A percentile compares a stretch with the other conserved stretches of the same genome.
phyloP scores from a whole-genome alignment of 1,140 invertebrate species.

The Glossosoma conforme region DNA sequence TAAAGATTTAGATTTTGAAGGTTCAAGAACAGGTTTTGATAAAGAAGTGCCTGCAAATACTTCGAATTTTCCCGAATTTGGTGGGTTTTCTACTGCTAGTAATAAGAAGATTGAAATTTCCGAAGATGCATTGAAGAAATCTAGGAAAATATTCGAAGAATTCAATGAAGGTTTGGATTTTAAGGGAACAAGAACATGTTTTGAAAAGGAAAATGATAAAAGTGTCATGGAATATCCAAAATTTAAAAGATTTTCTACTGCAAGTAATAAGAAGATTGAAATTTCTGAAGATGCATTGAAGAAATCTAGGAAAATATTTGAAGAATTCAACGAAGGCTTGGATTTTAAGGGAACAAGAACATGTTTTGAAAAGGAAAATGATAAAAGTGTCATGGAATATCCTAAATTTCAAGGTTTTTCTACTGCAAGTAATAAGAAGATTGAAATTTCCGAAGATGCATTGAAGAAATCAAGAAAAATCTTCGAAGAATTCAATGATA shows the following conservation, averaged over 20 bases:
- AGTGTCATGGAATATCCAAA: not conserved
- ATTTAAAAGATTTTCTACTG: not conserved
- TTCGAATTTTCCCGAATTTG: not conserved
- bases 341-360: not conserved
- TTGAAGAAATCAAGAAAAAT: conserved; percentile 35
- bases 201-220: not conserved
- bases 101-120: conserved; percentile 3
- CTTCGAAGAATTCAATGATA: too few relatives aligned
- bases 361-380: not conserved
- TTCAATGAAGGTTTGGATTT: too few relatives aligned
- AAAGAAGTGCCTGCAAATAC: not conserved
- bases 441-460: conserved; percentile 35
- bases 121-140: too few relatives aligned
- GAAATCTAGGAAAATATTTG: not conserved
- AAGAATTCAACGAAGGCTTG: not conserved
- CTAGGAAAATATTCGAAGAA: too few relatives aligned
- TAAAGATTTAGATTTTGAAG: conserved; percentile 5
- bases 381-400: not conserved
- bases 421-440: conserved; percentile 25
- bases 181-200: too few relatives aligned
- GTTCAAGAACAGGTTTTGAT: not conserved
- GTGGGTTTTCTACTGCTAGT: conserved; percentile 5
- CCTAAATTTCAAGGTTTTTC: not conserved
- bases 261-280: conserved; percentile 1
- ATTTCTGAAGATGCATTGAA: not conserved